Evolutionary conservation across 2,113 vertebrate genomes (phyloP).

Genomic region (Eurystomus gularis): DNA sequence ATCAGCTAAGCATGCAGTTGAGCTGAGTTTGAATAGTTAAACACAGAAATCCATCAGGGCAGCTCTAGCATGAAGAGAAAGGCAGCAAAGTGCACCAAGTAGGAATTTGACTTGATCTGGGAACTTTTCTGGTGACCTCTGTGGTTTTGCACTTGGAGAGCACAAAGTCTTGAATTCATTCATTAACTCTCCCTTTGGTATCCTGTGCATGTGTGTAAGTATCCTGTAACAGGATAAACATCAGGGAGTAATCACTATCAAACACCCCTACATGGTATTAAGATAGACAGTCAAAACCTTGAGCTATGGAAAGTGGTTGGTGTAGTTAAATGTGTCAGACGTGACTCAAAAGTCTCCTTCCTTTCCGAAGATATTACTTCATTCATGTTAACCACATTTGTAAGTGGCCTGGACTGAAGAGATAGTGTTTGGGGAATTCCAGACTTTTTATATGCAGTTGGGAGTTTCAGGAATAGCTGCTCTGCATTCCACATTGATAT

Average conservation of each 20-base stretch:
- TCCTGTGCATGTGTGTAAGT: neutral
- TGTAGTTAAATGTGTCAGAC: constrained; percentile 74
- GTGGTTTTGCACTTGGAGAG: neutral
- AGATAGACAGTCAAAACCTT: constrained; percentile 29
- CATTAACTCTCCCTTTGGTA: neutral
- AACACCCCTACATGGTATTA: neutral
- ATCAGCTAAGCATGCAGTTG: neutral
- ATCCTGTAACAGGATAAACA: constrained; percentile 66
- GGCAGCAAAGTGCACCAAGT: neutral
- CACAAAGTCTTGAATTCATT: neutral
- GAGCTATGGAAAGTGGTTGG: constrained; percentile 41
- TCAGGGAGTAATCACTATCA: constrained; percentile 54
- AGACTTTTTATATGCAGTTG: constrained; percentile 55
- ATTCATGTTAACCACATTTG: constrained; percentile 71
- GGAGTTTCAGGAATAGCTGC: constrained; percentile 67
- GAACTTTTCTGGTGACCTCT: neutral
- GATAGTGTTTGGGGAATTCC: constrained; percentile 72
- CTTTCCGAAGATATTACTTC: constrained; percentile 69
- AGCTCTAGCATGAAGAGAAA: neutral
- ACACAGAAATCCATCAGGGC: neutral
- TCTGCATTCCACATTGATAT: constrained; percentile 68
- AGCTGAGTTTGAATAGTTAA: neutral
- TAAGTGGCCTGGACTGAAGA: constrained; percentile 66
- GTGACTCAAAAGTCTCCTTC: constrained; percentile 73
- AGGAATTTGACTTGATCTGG: neutral